Evolutionary conservation across 2,113 vertebrate species (phyloP), one percentile per base, ranked within the genome.

Genomic region (Hassar affinis): DNA sequence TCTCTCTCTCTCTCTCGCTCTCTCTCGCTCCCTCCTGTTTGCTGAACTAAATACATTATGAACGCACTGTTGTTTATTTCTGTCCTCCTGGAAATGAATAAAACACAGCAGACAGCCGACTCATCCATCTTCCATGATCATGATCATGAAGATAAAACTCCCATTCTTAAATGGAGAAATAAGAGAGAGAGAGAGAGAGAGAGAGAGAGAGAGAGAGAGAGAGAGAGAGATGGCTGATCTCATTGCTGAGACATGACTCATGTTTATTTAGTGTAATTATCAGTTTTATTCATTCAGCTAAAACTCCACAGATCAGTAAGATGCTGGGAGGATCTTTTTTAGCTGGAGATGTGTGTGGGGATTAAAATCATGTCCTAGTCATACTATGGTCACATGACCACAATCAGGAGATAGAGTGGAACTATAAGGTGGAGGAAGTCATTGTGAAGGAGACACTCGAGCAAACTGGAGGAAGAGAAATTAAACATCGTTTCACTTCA

Each of bases 1-100:
- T n/a, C n/a, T n/a, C n/a, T n/a, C 22, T 47, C 68, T 47, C 38
- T 71, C 42, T 71, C 64, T 30, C 8, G 18, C 47, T 52, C n/a
- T 3, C 72, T 54, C 72, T 0, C 49, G 5, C 4, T 54, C 1
- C 0, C 18, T 54, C 49, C 62, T 47, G 80, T 88, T 87, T 79
- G 47, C 57, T 75, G 22, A 87, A 85, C 25, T 79, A 83, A 75
- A 81, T 85, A 52, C 79, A 87, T 81, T 82, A 85, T 85, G 47
- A 80, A 88, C 79, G 57, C 61, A 51, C 11, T 2, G 27, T 52
- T 84, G 33, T 79, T 78, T 86, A 78, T 83, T 64, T 71, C 47
- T 30, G 15, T 80, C 38, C 47, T 75, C 72, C 66, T 79, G 45
- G 52, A 87, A 76, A 83, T 71, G 52, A 87, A 81, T 79, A 85